A percentile compares a stretch with the other conserved stretches of the same genome.
Evolutionary conservation across 92 coral and sea anemone genomes (phyloP).

Genomic region (Epizoanthus rinbou): DNA sequence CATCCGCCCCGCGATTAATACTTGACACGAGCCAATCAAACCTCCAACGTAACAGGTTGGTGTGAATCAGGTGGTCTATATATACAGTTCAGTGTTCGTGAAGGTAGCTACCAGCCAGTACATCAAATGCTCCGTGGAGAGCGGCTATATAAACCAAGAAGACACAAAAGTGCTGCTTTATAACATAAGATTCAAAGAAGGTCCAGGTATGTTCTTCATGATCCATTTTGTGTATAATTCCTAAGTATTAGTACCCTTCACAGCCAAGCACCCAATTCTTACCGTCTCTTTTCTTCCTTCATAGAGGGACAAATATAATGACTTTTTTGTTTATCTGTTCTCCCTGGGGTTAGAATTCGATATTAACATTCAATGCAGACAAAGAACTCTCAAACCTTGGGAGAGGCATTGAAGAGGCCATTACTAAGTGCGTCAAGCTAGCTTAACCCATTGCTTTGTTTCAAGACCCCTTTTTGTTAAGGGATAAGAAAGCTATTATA

Average conservation of each 20-base stretch:
- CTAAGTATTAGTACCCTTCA: no score
- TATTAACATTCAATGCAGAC: slow-evolving; percentile 1
- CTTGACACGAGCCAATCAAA: slow-evolving; percentile 14
- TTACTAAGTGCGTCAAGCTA: background rate
- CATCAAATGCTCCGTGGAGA: no score
- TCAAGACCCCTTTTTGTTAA: background rate
- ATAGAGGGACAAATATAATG: background rate
- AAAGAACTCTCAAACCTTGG: background rate
- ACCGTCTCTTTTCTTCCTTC: background rate
- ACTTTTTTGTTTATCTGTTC: background rate
- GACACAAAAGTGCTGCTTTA: no score
- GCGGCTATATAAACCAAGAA: no score
- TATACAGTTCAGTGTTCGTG: no score
- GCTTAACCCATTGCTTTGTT: background rate
- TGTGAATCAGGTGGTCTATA: background rate
- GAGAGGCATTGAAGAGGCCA: background rate
- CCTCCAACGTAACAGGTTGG: background rate
- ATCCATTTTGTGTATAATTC: no score
- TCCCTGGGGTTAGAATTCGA: slow-evolving; percentile 1
- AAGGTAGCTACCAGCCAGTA: no score
- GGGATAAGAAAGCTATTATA: background rate
- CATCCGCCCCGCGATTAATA: background rate
- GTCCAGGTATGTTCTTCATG: no score
- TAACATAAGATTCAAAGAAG: no score
- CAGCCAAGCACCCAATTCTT: no score